These are phyloP conservation scores for Muscidifurax raptorellus DNA, from an alignment of 1,140 invertebrate species.

Conservation along the genomic window DNA sequence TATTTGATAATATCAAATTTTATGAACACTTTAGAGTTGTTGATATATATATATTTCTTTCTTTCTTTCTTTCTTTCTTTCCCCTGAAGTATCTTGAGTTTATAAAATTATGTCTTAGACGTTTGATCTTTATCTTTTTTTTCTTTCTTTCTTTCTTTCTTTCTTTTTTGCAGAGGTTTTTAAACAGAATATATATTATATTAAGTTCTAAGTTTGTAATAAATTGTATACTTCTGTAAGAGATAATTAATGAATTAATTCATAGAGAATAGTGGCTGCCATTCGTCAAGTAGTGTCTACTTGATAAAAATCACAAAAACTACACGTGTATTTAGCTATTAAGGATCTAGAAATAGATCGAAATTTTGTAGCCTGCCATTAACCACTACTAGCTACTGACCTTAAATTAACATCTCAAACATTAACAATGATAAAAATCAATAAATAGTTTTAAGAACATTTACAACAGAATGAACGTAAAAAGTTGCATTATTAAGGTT, in stretches of 20 bases:
- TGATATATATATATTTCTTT: slow-evolving; percentile 47
- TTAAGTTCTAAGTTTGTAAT: slow-evolving; percentile 43
- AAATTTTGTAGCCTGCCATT: slow-evolving; percentile 50
- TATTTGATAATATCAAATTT: slow-evolving; percentile 46
- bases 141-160: background rate
- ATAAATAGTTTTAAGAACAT: slow-evolving; percentile 41
- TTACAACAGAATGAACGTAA: slow-evolving; percentile 20
- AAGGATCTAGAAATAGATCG: slow-evolving; percentile 48
- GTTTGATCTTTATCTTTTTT: background rate
- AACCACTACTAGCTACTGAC: slow-evolving; percentile 47
- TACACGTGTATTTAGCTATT: slow-evolving; percentile 44
- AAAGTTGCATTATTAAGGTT: background rate
- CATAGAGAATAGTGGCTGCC: slow-evolving; percentile 42
- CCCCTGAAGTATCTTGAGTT: slow-evolving; percentile 33
- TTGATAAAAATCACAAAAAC: slow-evolving; percentile 49
- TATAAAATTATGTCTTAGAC: slow-evolving; percentile 31
- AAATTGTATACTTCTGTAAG: slow-evolving; percentile 49
- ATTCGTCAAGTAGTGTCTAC: slow-evolving; percentile 45
- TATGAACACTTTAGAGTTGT: slow-evolving; percentile 47
- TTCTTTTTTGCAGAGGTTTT: background rate
- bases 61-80: slow-evolving; percentile 41
- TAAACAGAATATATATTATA: slow-evolving; percentile 42
- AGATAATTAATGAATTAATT: slow-evolving; percentile 36
- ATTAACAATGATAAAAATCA: slow-evolving; percentile 49
- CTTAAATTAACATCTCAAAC: slow-evolving; percentile 46